Evolutionary conservation across 2,888 invertebrate genomes (phyloP).

Genomic region (Dorcus parallelipipedus): DNA sequence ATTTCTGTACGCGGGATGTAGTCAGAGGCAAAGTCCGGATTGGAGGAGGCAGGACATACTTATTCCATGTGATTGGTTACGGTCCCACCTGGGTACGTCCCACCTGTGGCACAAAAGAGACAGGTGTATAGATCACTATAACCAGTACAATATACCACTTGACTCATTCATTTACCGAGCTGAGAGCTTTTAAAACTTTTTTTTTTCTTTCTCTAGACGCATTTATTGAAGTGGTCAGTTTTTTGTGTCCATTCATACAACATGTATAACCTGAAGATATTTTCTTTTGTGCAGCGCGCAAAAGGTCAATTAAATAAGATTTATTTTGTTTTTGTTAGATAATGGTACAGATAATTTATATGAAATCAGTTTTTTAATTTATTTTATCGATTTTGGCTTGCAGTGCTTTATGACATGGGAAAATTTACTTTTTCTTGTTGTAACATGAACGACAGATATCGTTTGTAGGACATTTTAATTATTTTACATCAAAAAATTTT

Average conservation of each 20-base stretch:
- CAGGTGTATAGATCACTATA: conserved; percentile 16
- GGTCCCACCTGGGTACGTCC: neutral
- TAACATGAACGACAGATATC: too few species aligned
- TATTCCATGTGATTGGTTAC: neutral
- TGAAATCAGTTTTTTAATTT: too few species aligned
- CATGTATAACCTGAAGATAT: neutral
- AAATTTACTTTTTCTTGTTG: too few species aligned
- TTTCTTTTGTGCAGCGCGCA: neutral
- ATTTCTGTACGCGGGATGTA: neutral
- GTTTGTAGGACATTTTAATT: too few species aligned
- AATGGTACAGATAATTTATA: neutral
- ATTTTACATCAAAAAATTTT: too few species aligned
- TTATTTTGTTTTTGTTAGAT: neutral
- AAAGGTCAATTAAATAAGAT: neutral
- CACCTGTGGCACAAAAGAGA: conserved; percentile 10
- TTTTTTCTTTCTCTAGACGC: neutral
- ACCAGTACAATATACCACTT: neutral
- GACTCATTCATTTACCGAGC: neutral
- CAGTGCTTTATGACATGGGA: too few species aligned
- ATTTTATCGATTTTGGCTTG: too few species aligned
- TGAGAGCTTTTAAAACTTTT: neutral
- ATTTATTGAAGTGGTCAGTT: neutral
- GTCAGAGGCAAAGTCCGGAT: neutral
- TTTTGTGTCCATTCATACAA: neutral
- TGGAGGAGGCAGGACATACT: neutral